Conservation (phyloP, 2,888 invertebrate species). For the Drosophila melanosoma region DNA sequence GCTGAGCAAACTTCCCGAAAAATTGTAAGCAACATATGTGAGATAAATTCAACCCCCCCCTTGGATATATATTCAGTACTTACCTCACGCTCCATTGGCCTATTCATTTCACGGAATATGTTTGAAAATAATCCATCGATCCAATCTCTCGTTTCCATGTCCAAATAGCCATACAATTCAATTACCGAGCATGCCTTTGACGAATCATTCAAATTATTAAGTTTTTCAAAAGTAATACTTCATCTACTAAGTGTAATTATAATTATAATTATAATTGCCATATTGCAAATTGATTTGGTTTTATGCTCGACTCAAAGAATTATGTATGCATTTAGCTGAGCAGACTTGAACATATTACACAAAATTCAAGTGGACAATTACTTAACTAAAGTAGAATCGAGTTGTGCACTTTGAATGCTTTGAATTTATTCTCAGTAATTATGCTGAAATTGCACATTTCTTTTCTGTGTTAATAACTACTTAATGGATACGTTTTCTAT, state of each 20-base stretch:
- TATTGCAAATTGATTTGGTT: background rate
- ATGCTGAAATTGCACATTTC: slow-evolving; percentile 1
- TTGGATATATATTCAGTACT: slow-evolving; percentile 49
- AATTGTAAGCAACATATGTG: background rate
- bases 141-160: slow-evolving; percentile 95
- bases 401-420: background rate
- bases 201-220: background rate
- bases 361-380: background rate
- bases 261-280: background rate
- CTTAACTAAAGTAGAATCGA: slow-evolving; percentile 2
- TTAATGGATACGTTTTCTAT: slow-evolving; percentile 30
- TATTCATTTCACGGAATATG: slow-evolving; percentile 96
- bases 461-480: slow-evolving; percentile 23
- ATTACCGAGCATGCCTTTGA: slow-evolving; percentile 92
- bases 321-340: background rate
- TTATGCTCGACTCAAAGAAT: background rate
- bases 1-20: background rate
- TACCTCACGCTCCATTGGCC: slow-evolving; percentile 86
- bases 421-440: background rate
- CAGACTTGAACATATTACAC: background rate
- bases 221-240: background rate
- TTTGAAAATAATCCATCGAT: slow-evolving; percentile 95
- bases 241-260: background rate
- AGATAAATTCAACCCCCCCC: background rate
- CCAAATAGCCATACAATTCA: slow-evolving; percentile 95